Conservation (phyloP, 2,113 vertebrate species). For the Toxostoma redivivum region DNA sequence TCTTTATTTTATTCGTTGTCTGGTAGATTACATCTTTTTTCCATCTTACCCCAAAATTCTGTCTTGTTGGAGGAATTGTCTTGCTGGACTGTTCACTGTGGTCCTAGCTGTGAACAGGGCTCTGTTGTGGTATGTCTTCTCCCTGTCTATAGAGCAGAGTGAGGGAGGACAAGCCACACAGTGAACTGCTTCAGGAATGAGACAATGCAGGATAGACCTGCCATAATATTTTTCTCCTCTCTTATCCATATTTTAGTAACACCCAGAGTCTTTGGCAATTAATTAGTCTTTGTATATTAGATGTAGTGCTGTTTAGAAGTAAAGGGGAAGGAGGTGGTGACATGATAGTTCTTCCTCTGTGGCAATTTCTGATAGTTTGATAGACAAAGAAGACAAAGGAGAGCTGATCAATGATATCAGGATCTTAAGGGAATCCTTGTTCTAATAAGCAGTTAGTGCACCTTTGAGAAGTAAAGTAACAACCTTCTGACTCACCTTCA, state of each 20-base stretch:
- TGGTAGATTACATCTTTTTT: neutral
- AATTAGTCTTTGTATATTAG: neutral
- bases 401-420: neutral
- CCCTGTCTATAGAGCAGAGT: neutral
- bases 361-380: neutral
- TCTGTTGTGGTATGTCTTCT: neutral
- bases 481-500: neutral
- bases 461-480: neutral
- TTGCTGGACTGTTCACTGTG: accelerated
- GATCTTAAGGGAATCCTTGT: neutral
- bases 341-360: neutral
- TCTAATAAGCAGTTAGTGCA: neutral
- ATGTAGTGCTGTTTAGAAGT: neutral
- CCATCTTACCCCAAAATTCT: neutral
- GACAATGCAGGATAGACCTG: neutral
- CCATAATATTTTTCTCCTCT: neutral
- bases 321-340: neutral
- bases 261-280: neutral
- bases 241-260: accelerated
- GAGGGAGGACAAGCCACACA: neutral
- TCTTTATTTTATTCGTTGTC: neutral
- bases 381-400: neutral
- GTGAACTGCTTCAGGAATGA: neutral
- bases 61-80: neutral
- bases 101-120: neutral